Percentiles rank a stretch among this genome's conserved stretches.
These are phyloP conservation scores for Himalopsyche japonica DNA, from an alignment of 2,888 invertebrate species.

Conservation along the genomic window DNA sequence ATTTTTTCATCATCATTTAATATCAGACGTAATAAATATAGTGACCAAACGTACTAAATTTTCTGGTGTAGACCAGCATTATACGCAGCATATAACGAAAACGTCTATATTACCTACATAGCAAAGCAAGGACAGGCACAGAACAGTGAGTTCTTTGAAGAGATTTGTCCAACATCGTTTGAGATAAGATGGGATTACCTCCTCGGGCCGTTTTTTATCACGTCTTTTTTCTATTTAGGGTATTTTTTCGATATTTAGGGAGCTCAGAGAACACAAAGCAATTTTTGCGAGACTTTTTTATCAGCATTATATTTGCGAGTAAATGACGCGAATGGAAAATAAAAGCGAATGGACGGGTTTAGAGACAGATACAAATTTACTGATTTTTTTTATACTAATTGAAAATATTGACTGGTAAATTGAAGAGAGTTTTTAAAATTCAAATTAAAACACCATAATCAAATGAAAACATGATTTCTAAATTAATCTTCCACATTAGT, in stretches of 20 bases:
- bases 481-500: no score
- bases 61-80: not conserved
- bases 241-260: constrained; percentile 10
- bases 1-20: no score
- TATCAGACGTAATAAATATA: no score
- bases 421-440: no score
- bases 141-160: constrained; percentile 11
- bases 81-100: not conserved
- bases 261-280: not conserved
- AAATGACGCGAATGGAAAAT: not conserved
- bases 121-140: not conserved
- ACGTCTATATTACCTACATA: not conserved
- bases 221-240: constrained; percentile 20
- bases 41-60: not conserved
- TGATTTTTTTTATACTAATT: no score
- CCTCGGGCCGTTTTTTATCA: constrained; percentile 19
- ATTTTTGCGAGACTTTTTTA: not conserved
- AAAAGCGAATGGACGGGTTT: not conserved
- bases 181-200: constrained; percentile 35
- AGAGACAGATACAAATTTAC: no score
- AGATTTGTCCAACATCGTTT: constrained; percentile 36
- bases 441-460: no score
- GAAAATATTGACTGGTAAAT: no score
- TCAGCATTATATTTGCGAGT: not conserved
- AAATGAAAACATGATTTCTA: no score